Evolutionary conservation across 1,140 invertebrate species (phyloP), one percentile per base, ranked within the genome.

Genomic region (Onthophagus taurus): DNA sequence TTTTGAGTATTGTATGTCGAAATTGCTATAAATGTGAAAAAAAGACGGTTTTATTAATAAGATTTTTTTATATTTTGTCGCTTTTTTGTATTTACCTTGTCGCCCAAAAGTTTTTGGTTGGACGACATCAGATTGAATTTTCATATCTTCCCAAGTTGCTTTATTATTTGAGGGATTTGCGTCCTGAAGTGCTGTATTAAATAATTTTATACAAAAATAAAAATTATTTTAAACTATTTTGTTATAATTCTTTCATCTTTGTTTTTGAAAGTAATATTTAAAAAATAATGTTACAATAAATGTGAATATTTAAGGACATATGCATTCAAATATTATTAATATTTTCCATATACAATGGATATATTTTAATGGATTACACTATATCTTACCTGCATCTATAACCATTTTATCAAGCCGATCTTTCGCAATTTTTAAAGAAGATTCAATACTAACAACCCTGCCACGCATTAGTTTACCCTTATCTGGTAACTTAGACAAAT

Each of bases 1-100:
- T 81, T 71, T 48, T 82, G 74, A 19, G 61, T 65, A 53, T 76
- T 66, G 49, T 75, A 72, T 0, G 74, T 81, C 38, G 69, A 61
- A 59, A 79, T 66, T 12, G 78, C 79, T 68, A 55, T 41, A 56
- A 59, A 44, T 49, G 19, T 17, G 16, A 8, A 29, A 17, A 16
- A 12, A 6, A 6, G 14, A 6, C 9, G 5, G 6, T 12, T 12
- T 33, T 33, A 12, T 33, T 33, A 8, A 12, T 33, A 12, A 16
- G 6, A 16, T 33, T 6, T 33, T 9, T 33, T 12, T 6, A 33
- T 8, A 12, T 14, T 33, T 12, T 16, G 9, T 33, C 14, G 5
- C 6, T 33, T 12, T 9, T 6, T 6, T 9, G 6, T 6, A 12
- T 6, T 33, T 44, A 57, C 57, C 51, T 52, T 70, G 63, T 49